Base-by-base conservation (phyloP, 2,888 invertebrate genomes). In the Drosophila multiciliata region DNA sequence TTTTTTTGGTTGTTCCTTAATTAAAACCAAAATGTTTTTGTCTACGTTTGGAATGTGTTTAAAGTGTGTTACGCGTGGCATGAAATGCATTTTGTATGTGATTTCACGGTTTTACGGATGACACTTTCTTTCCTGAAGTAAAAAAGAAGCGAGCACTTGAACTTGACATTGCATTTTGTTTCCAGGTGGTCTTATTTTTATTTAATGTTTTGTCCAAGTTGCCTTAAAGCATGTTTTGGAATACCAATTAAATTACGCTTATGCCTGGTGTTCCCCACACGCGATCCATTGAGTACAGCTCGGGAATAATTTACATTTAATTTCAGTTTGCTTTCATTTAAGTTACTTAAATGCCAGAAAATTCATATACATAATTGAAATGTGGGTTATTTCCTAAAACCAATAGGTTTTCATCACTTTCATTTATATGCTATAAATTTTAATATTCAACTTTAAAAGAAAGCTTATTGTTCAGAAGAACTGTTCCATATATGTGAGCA, bases 1-100 rank as follows among this genome's bases (percentile, higher is more conserved):
- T 60, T 42, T 15, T 36, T 33, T 54, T 48, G 29, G 35, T 40
- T 72, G 58, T 58, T 75, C 75, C 75, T 85, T 85, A 85, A 85
- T 85, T 85, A 85, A 85, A 85, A 76, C 76, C 84, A 71, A 87
- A 81, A 89, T 86, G 80, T 86, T 80, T 69, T 57, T 82, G 78
- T 78, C 52, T 69, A 48, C 58, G 29, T 42, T 70, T 53, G 40
- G 70, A 53, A 57, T 55, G 49, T 26, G 50, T 49, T 23, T 50
- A 52, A 66, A 66, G 53, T 38, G 61, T 80, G 83, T 65, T 58
- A 57, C 73, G 61, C 75, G 75, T 55, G 48, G 64, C 67, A 58
- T 83, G 68, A 89, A 87, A 89, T 81, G 82, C 84, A 87, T 87
- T 85, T 85, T 83, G 87, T 85, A 81, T 89, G 87, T 85, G 89